phyloP scores from a whole-genome alignment of 1,140 invertebrate species.

The Bombus sibiricus region DNA sequence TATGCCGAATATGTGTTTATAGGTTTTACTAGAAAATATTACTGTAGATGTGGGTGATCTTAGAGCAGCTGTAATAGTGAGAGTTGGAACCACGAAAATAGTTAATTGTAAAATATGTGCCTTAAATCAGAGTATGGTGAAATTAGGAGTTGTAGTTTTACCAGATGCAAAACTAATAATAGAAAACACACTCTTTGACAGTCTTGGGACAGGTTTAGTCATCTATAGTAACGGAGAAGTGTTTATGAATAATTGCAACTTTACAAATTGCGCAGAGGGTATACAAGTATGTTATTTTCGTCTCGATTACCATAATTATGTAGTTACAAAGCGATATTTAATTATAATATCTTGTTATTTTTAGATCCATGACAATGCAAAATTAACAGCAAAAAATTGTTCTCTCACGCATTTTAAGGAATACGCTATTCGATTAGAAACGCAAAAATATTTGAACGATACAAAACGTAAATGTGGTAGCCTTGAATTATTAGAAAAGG shows the following conservation, averaged over 20 bases:
- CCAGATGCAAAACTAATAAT: slow-evolving; percentile 74
- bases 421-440: slow-evolving; percentile 76
- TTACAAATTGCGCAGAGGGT: slow-evolving; percentile 76
- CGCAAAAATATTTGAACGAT: slow-evolving; percentile 67
- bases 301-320: background rate
- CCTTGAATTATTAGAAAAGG: slow-evolving; percentile 65
- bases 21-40: slow-evolving; percentile 77
- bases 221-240: slow-evolving; percentile 73
- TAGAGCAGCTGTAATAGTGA: slow-evolving; percentile 75
- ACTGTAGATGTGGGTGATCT: slow-evolving; percentile 75
- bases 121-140: slow-evolving; percentile 72
- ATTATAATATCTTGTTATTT: slow-evolving; percentile 11
- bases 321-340: slow-evolving; percentile 13
- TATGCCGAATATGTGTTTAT: slow-evolving; percentile 33
- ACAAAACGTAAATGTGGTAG: slow-evolving; percentile 64
- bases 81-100: slow-evolving; percentile 73
- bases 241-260: slow-evolving; percentile 70
- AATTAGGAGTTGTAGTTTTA: slow-evolving; percentile 78
- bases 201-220: slow-evolving; percentile 76
- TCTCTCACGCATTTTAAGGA: slow-evolving; percentile 74
- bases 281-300: slow-evolving; percentile 70
- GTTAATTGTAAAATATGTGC: slow-evolving; percentile 74
- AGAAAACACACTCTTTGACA: slow-evolving; percentile 71
- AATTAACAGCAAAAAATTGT: slow-evolving; percentile 69
- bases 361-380: slow-evolving; percentile 67